These are phyloP conservation scores for Epistrophe grossulariae DNA, from an alignment of 2,888 invertebrate genomes.

Conservation along the genomic window DNA sequence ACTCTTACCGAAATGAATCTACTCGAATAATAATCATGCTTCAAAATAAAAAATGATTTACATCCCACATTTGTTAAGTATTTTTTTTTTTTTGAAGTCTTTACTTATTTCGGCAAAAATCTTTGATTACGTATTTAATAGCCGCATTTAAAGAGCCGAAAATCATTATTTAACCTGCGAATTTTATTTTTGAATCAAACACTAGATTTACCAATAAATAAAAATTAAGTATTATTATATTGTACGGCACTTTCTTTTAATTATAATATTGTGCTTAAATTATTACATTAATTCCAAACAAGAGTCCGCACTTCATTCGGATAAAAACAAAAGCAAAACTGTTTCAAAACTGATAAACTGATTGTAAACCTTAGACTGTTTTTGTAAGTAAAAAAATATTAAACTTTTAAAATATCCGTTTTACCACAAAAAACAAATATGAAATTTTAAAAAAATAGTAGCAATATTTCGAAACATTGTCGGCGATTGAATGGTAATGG, in stretches of 20 bases:
- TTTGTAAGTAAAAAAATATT: conserved; percentile 50
- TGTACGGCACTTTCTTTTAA: conserved; percentile 26
- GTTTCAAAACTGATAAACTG: conserved; percentile 65
- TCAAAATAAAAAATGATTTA: no score
- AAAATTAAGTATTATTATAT: not conserved
- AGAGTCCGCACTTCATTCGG: conserved; percentile 32
- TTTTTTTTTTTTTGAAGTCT: no score
- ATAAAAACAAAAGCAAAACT: conserved; percentile 38
- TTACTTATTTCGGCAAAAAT: no score
- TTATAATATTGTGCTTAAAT: conserved; percentile 11
- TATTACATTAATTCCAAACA: conserved; percentile 24
- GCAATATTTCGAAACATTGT: conserved; percentile 48
- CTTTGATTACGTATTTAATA: no score
- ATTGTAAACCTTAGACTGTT: conserved; percentile 73
- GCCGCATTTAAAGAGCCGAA: no score
- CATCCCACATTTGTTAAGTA: no score
- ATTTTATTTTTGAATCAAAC: no score
- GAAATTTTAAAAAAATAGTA: conserved; percentile 23
- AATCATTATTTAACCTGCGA: no score
- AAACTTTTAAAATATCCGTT: conserved; percentile 5
- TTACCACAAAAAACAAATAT: not conserved
- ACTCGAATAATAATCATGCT: no score
- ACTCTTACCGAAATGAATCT: no score
- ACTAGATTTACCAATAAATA: no score
- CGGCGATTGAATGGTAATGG: conserved; percentile 31